Percentiles rank a stretch among this genome's conserved stretches.
phyloP scores from a whole-genome alignment of 2,113 vertebrate species.

The Leuciscus idus region DNA sequence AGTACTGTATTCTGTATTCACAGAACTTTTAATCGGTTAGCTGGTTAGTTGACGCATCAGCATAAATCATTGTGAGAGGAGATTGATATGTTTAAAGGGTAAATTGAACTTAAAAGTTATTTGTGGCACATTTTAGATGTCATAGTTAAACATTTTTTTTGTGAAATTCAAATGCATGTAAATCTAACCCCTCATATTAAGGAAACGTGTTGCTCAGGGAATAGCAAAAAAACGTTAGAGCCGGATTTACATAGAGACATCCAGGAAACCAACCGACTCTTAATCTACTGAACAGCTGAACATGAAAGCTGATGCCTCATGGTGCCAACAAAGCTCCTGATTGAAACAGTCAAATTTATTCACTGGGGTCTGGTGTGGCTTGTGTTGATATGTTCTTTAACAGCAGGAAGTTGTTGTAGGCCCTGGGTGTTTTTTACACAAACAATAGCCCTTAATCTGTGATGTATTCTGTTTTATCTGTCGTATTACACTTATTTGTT shows the following conservation, averaged over 20 bases:
- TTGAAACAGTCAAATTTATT: slow-evolving; percentile 25
- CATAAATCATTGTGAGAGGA: too few species aligned
- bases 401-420: slow-evolving; percentile 16
- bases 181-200: not conserved
- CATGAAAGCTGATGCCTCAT: slow-evolving; percentile 24
- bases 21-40: too few species aligned
- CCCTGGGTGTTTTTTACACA: not conserved
- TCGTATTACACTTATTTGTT: not conserved
- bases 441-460: not conserved
- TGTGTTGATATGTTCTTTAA: not conserved
- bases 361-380: not conserved
- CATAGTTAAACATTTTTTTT: not conserved
- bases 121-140: not conserved
- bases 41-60: too few species aligned
- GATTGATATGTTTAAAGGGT: not conserved
- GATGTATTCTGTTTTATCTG: not conserved
- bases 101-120: not conserved
- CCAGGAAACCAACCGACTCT: slow-evolving; percentile 28
- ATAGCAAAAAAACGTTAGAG: not conserved
- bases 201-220: not conserved
- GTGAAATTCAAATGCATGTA: not conserved
- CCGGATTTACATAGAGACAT: slow-evolving; percentile 26
- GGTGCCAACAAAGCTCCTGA: slow-evolving; percentile 18
- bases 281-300: slow-evolving; percentile 34
- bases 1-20: too few species aligned